phyloP scores from a whole-genome alignment of 1,140 invertebrate species.

The Caerostris extrusa region DNA sequence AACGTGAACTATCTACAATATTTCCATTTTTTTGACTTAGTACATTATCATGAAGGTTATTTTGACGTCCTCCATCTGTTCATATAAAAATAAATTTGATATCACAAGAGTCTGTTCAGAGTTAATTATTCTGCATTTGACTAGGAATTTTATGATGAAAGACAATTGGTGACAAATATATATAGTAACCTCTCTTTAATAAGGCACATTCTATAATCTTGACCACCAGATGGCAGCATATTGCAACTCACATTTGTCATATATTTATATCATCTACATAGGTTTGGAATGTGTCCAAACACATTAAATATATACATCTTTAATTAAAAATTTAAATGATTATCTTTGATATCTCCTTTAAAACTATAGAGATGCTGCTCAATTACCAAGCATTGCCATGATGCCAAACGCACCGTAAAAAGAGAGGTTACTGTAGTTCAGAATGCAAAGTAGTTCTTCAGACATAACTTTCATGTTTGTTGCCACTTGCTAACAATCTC shows the following conservation, averaged over 20 bases:
- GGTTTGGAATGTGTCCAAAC: no score
- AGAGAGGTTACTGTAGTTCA: not conserved
- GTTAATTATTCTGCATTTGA: not conserved
- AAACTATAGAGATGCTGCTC: no score
- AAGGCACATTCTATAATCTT: no score
- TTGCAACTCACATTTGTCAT: no score
- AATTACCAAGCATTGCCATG: no score
- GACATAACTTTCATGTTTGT: constrained; percentile 69
- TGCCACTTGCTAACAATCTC: constrained; percentile 42
- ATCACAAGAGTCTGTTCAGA: constrained; percentile 1
- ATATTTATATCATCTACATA: no score
- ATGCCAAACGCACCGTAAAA: not conserved
- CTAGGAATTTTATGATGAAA: constrained; percentile 53
- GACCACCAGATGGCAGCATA: no score
- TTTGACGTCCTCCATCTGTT: no score
- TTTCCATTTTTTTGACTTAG: not conserved
- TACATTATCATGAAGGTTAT: not conserved
- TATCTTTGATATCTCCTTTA: no score
- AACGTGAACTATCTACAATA: not conserved
- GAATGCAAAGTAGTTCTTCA: not conserved
- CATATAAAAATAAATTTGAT: not conserved
- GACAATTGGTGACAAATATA: constrained; percentile 23
- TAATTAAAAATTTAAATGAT: no score
- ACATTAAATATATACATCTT: no score
- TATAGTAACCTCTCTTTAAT: not conserved